Evolutionary conservation across 2,797 vertebrate species (phyloP).

Genomic region (Sciaenops ocellatus): DNA sequence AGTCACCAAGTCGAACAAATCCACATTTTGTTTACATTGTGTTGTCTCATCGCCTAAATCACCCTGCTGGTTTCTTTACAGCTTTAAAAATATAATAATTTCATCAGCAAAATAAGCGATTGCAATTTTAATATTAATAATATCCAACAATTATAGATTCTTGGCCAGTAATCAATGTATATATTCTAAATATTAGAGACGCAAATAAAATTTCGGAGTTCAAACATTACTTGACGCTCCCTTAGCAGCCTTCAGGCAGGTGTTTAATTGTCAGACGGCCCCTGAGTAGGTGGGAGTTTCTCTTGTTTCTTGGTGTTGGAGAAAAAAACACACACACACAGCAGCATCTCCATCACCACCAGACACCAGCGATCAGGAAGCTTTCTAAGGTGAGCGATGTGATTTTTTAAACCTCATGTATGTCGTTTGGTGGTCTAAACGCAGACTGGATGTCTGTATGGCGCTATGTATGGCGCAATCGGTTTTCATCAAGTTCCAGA

Average conservation of each 20-base stretch:
- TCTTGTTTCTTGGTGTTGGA: conserved; percentile 82
- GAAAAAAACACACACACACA: conserved; percentile 33
- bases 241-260: conserved; percentile 52
- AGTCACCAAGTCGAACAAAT: neutral
- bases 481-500: conserved; percentile 76
- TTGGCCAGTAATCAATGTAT: neutral
- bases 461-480: conserved; percentile 62
- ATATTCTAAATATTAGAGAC: neutral
- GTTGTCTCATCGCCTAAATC: neutral
- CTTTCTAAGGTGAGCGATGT: conserved; percentile 76
- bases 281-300: conserved; percentile 85
- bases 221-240: conserved; percentile 53
- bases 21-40: neutral
- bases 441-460: conserved; percentile 8
- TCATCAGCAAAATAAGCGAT: neutral
- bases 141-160: neutral
- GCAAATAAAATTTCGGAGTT: neutral
- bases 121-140: neutral
- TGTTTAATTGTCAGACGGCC: conserved; percentile 81
- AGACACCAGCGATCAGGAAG: conserved; percentile 72
- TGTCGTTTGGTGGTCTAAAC: conserved; percentile 8
- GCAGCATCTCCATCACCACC: conserved; percentile 66
- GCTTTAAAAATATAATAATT: neutral
- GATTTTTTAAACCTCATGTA: conserved; percentile 29
- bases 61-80: neutral